Evolutionary conservation across 2,888 invertebrate genomes (phyloP).

Genomic region (Tenodera sinensis): DNA sequence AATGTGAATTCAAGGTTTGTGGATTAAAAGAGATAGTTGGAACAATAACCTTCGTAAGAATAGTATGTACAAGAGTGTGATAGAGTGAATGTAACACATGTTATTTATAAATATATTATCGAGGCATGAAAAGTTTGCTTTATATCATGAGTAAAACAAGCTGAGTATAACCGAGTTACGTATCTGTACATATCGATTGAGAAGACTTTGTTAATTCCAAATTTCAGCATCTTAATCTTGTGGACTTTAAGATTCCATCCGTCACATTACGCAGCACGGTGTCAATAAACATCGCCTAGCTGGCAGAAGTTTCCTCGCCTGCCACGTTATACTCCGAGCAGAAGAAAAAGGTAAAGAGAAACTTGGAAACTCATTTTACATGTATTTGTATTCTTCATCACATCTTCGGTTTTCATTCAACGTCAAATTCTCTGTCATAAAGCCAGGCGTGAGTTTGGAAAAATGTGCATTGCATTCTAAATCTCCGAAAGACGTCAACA

Average conservation of each 20-base stretch:
- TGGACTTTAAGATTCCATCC: not conserved
- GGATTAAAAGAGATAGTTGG: too few species aligned
- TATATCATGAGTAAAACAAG: too few species aligned
- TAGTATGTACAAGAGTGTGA: too few species aligned
- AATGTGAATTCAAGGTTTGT: too few species aligned
- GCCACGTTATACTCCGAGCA: not conserved
- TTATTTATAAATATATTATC: too few species aligned
- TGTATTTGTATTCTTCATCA: slow-evolving; percentile 17
- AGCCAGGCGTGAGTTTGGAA: not conserved
- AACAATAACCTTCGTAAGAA: too few species aligned
- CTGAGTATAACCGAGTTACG: too few species aligned
- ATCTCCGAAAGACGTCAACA: not conserved
- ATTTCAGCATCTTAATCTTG: not conserved
- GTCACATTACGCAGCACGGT: not conserved
- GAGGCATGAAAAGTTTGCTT: too few species aligned
- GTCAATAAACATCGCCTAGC: slow-evolving; percentile 1
- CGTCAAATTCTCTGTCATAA: not conserved
- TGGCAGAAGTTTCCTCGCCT: not conserved
- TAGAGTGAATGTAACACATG: too few species aligned
- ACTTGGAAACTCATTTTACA: not conserved
- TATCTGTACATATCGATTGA: too few species aligned
- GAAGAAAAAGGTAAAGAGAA: not conserved
- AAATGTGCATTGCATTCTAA: not conserved
- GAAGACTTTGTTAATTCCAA: not conserved
- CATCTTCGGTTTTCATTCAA: slow-evolving; percentile 10